Percentiles rank a stretch among this genome's conserved stretches.
Conservation (phyloP, 1,140 invertebrate species). For the Papilio polyxenes region DNA sequence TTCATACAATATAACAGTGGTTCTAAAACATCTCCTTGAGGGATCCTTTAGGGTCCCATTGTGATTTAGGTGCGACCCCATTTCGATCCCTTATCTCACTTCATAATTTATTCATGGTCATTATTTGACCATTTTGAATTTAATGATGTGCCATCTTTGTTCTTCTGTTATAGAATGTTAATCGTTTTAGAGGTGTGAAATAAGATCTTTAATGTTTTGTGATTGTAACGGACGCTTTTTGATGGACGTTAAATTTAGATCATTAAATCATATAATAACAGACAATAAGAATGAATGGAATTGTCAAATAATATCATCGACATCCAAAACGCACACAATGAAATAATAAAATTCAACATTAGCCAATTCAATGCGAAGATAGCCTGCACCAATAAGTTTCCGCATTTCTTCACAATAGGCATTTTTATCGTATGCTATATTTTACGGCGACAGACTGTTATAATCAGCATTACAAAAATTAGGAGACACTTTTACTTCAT, state of each 20-base stretch:
- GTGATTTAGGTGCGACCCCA: conserved; percentile 68
- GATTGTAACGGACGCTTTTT: conserved; percentile 61
- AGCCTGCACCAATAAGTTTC: too few relatives aligned
- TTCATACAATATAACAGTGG: conserved; percentile 69
- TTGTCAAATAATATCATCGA: conserved; percentile 12
- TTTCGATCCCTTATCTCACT: conserved; percentile 68
- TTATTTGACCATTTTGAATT: conserved; percentile 78
- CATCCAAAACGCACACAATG: not conserved
- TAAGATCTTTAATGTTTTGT: conserved; percentile 64
- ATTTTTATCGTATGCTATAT: too few relatives aligned
- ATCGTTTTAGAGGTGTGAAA: conserved; percentile 73
- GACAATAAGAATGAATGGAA: not conserved
- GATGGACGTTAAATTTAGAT: conserved; percentile 40
- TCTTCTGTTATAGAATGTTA: conserved; percentile 69
- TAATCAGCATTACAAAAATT: too few relatives aligned
- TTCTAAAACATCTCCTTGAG: conserved; percentile 60
- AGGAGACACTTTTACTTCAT: too few relatives aligned
- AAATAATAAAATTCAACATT: not conserved
- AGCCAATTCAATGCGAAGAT: not conserved
- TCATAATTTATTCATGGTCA: conserved; percentile 79
- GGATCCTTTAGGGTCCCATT: conserved; percentile 69
- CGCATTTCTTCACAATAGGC: too few relatives aligned
- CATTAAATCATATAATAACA: not conserved
- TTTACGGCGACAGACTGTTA: too few relatives aligned
- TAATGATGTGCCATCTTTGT: conserved; percentile 78